Conservation (phyloP, 2,888 invertebrate genomes). For the Drosophila borealis region DNA sequence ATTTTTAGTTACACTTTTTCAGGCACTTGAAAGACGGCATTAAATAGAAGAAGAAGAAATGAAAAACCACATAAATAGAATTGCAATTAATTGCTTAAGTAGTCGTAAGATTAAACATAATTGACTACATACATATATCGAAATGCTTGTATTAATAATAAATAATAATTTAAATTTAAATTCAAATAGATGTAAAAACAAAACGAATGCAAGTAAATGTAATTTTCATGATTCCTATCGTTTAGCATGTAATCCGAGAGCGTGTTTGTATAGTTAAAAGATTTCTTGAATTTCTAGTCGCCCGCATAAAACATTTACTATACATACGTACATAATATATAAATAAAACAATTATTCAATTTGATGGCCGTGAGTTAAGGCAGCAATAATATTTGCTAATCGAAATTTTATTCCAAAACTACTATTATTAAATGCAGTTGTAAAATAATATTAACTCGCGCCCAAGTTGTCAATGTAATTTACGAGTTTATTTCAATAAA, state of each 20-base stretch:
- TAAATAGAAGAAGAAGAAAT: constrained; percentile 9
- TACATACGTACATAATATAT: constrained; percentile 37
- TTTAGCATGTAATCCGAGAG: constrained; percentile 68
- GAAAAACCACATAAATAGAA: constrained; percentile 16
- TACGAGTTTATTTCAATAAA: constrained; percentile 26
- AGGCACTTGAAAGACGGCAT: constrained; percentile 38
- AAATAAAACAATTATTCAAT: constrained; percentile 45
- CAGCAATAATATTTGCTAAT: constrained; percentile 40
- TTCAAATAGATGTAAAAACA: constrained; percentile 50
- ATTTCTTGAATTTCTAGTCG: constrained; percentile 78
- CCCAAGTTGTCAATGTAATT: constrained; percentile 37
- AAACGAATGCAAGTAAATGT: constrained; percentile 60
- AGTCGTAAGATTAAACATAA: constrained; percentile 40
- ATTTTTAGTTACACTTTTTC: constrained; percentile 62
- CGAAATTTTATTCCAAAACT: constrained; percentile 31
- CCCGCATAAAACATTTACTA: constrained; percentile 77
- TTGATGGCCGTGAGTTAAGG: constrained; percentile 42
- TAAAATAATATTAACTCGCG: constrained; percentile 27
- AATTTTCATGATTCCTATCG: constrained; percentile 78
- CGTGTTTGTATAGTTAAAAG: constrained; percentile 62
- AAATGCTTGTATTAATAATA: constrained; percentile 71
- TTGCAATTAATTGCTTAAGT: constrained; percentile 66
- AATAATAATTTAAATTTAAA: constrained; percentile 35
- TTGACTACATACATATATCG: constrained; percentile 40
- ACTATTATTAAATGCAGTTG: constrained; percentile 9